Percentiles rank a stretch among this genome's conserved stretches.
Conservation (phyloP, 2,113 vertebrate genomes). For the Myiagra hebetior region DNA sequence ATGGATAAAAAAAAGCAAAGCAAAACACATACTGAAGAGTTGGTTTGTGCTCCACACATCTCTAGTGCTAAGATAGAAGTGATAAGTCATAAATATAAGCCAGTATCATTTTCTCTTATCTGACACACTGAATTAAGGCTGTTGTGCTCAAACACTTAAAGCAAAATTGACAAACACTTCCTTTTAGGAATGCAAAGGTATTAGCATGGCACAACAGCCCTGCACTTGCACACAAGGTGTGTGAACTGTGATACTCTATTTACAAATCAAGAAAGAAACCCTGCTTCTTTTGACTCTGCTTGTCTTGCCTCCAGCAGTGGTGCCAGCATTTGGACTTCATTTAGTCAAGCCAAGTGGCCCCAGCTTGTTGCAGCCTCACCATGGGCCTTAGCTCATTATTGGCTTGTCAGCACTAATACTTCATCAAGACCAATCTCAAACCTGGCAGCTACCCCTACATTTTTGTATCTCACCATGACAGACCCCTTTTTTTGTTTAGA, state of each 20-base stretch:
- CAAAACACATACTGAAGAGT: not conserved
- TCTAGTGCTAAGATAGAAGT: slow-evolving; percentile 36
- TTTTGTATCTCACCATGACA: not conserved
- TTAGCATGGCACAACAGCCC: not conserved
- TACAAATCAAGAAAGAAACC: not conserved
- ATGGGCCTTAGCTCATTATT: not conserved
- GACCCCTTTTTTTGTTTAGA: not conserved
- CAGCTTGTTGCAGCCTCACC: not conserved
- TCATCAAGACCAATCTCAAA: not conserved
- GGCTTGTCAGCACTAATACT: not conserved
- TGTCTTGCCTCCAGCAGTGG: not conserved
- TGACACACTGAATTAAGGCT: slow-evolving; percentile 63
- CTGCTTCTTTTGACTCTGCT: not conserved
- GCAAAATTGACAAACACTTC: slow-evolving; percentile 64
- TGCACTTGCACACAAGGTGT: fast-evolving
- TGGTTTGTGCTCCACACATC: slow-evolving; percentile 32
- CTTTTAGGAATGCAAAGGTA: slow-evolving; percentile 52
- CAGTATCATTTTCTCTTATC: slow-evolving; percentile 62
- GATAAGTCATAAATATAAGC: slow-evolving; percentile 63
- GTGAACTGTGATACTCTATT: not conserved
- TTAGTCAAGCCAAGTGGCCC: not conserved
- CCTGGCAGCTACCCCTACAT: not conserved
- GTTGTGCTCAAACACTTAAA: slow-evolving; percentile 57
- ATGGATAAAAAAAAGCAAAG: not conserved
- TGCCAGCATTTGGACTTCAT: not conserved